Evolutionary conservation across 1,140 invertebrate species (phyloP), one percentile per base, ranked within the genome.

Genomic region (Arion vulgaris): DNA sequence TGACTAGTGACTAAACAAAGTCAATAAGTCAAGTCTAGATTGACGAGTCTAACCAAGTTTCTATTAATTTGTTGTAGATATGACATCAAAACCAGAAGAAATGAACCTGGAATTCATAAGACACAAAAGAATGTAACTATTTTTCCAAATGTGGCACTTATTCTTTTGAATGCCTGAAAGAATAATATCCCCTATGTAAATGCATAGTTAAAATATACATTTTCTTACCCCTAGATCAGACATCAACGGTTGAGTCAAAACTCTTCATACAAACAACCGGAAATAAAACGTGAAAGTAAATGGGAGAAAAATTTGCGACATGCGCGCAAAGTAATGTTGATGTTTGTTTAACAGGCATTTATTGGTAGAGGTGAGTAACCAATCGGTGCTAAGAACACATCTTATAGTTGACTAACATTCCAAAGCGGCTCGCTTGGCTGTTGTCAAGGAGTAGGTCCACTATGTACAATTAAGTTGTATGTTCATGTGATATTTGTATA

Each of bases 181-280:
- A n/a, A 57, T 23, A 57, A 57, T 57, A 57, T 2, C 53, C 17
- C 19, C 9, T 49, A 49, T 19, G 19, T 9, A 49, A 57, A 57
- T 2, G 26, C 4, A 19, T 57, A n/a, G 2, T 9, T n/a, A 15
- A 23, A 5, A 57, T n/a, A 2, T 57, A 57, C 26, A 23, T 57
- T n/a, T 57, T 57, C 53, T 57, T 57, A 57, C 53, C 26, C 5
- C 15, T 57, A 1, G 23, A 57, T 4, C 9, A 57, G 23, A 57
- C 9, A 23, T 9, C 23, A 57, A 57, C 53, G 53, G 53, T 57
- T 57, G 9, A 11, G 19, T 4, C 5, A 66, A 28, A 2, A 32
- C n/a, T 32, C n/a, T n/a, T 45, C 78, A 80, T 80, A 80, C 78
- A 80, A 80, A 80, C 62, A n/a, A 80, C 78, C 78, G 78, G 78